phyloP scores from a whole-genome alignment of 2,888 invertebrate species.

The Tipula helvola region DNA sequence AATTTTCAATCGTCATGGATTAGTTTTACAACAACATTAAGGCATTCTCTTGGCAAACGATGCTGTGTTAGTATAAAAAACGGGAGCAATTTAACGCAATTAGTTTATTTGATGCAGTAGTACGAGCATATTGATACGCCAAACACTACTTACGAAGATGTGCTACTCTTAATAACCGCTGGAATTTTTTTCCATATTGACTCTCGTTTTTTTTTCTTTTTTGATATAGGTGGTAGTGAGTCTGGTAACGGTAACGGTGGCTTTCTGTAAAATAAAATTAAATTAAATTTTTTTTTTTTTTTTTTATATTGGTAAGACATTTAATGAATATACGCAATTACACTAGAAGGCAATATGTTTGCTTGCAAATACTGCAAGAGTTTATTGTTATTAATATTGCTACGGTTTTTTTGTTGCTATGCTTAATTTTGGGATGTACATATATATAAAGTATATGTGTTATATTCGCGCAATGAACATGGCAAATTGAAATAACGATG shows the following conservation, averaged over 20 bases:
- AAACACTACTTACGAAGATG: not conserved
- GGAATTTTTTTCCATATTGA: not conserved
- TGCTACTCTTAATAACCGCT: not conserved
- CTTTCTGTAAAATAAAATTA: not conserved
- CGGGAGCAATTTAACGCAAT: not conserved
- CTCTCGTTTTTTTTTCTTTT: not conserved
- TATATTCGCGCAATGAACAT: not conserved
- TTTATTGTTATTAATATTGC: not conserved
- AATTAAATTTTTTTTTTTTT: not conserved
- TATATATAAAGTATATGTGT: not conserved
- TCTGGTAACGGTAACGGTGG: not conserved
- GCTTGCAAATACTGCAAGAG: not conserved
- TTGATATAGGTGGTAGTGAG: not conserved
- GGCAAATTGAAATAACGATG: not conserved
- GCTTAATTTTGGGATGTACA: no score
- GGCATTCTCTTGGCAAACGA: not conserved
- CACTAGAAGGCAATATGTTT: not conserved
- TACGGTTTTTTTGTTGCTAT: not conserved
- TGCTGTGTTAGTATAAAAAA: not conserved
- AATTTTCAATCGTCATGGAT: not conserved
- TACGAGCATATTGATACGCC: not conserved
- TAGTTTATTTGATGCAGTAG: not conserved
- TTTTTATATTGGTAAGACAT: not conserved
- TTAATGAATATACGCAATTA: not conserved
- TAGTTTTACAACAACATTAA: not conserved